phyloP scores from a whole-genome alignment of 2,888 invertebrate genomes.

The Prosapia bicincta region DNA sequence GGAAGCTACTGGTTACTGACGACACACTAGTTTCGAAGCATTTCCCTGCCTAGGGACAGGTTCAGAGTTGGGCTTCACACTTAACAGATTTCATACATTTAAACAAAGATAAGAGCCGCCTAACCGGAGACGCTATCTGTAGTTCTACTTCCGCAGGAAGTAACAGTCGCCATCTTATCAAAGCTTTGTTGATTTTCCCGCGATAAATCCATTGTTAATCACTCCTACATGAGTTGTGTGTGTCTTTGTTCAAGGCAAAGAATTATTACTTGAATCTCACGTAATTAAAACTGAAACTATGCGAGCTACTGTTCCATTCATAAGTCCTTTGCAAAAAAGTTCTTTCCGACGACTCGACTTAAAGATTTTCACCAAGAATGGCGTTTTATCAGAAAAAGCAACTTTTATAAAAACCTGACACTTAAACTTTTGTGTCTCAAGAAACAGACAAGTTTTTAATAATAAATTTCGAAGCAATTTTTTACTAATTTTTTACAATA shows the following conservation, averaged over 20 bases:
- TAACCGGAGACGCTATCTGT: conserved; percentile 3
- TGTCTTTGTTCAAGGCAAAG: neutral
- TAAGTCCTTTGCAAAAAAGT: too few species aligned
- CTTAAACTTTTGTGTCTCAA: too few species aligned
- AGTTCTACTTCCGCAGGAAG: conserved; percentile 17
- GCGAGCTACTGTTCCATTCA: neutral
- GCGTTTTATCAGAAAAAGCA: too few species aligned
- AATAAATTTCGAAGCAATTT: too few species aligned
- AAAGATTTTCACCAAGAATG: too few species aligned
- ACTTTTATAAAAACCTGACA: too few species aligned
- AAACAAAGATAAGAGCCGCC: neutral
- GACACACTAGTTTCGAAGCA: too few species aligned
- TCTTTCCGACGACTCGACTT: too few species aligned
- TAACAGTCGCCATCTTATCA: conserved; percentile 11
- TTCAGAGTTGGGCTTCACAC: neutral
- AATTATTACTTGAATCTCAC: neutral
- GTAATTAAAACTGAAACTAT: neutral
- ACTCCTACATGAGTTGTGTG: conserved; percentile 20
- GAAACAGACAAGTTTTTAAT: too few species aligned
- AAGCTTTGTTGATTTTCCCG: conserved; percentile 7
- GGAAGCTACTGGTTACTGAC: too few species aligned
- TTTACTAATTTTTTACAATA: too few species aligned
- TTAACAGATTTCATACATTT: neutral
- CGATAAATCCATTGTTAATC: conserved; percentile 24
- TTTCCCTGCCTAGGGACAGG: neutral